phyloP scores from a whole-genome alignment of 1,140 invertebrate genomes.

The Physella acuta region DNA sequence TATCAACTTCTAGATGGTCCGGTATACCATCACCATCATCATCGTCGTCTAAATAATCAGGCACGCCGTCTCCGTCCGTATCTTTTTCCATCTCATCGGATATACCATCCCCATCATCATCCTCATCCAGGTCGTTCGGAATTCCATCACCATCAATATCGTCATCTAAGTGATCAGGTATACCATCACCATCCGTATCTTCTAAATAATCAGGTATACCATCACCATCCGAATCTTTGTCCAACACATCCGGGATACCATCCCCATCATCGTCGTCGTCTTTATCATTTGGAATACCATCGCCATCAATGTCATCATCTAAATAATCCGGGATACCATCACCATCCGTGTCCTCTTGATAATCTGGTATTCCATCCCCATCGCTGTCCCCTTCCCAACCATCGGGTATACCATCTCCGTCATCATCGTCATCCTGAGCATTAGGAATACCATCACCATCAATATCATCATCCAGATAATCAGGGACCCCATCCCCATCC shows the following conservation, averaged over 20 bases:
- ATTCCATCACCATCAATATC: conserved; percentile 46
- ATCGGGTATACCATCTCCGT: conserved; percentile 49
- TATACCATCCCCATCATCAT: conserved; percentile 49
- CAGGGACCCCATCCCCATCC: conserved; percentile 51
- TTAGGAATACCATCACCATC: conserved; percentile 53
- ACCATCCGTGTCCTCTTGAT: conserved; percentile 5
- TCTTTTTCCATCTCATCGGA: conserved; percentile 44
- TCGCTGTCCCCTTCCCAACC: conserved; percentile 35
- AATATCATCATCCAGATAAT: conserved; percentile 45
- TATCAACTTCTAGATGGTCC: conserved; percentile 35
- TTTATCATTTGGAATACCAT: neutral
- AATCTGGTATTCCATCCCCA: conserved; percentile 9
- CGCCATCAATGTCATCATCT: conserved; percentile 11
- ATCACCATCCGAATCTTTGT: conserved; percentile 13
- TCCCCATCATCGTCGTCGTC: neutral
- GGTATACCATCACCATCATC: conserved; percentile 47
- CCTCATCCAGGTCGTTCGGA: conserved; percentile 41
- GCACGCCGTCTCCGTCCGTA: conserved; percentile 44
- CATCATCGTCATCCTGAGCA: conserved; percentile 42
- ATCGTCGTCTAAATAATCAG: conserved; percentile 41
- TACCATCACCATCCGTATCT: conserved; percentile 43
- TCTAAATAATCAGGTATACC: conserved; percentile 6
- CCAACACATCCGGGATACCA: conserved; percentile 8
- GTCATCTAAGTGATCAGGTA: conserved; percentile 45
- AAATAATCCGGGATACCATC: conserved; percentile 8